Evolutionary conservation across 2,797 vertebrate genomes (phyloP).

Genomic region (Gymnodraco acuticeps): DNA sequence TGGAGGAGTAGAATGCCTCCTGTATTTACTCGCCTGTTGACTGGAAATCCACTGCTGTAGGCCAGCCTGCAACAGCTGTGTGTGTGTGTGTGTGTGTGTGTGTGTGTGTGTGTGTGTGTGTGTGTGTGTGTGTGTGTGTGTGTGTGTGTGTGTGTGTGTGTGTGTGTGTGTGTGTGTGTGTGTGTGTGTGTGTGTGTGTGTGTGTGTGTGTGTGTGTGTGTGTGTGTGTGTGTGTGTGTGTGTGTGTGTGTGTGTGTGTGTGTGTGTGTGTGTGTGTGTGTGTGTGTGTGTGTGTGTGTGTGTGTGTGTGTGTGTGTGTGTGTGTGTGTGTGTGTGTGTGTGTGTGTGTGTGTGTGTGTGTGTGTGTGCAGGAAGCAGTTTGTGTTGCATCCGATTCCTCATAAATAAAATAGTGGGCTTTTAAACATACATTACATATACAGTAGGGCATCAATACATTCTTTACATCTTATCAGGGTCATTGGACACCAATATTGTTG

Average conservation of each 20-base stretch:
- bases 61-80: slow-evolving; percentile 61
- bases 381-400: slow-evolving; percentile 39
- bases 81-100: slow-evolving; percentile 7
- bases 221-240: slow-evolving; percentile 38
- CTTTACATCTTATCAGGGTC: slow-evolving; percentile 16
- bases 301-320: slow-evolving; percentile 13
- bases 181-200: slow-evolving; percentile 1
- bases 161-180: slow-evolving; percentile 32
- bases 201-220: slow-evolving; percentile 38
- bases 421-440: slow-evolving; percentile 21
- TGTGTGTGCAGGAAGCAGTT: slow-evolving; percentile 34
- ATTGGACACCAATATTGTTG: slow-evolving; percentile 20
- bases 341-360: slow-evolving; percentile 49
- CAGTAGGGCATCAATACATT: slow-evolving; percentile 8
- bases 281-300: slow-evolving; percentile 13
- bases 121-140: slow-evolving; percentile 49
- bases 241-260: slow-evolving; percentile 11
- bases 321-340: slow-evolving; percentile 50
- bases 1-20: slow-evolving; percentile 45
- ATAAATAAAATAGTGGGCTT: slow-evolving; percentile 43
- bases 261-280: slow-evolving; percentile 48
- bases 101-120: slow-evolving; percentile 14
- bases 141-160: slow-evolving; percentile 14
- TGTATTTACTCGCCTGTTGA: slow-evolving; percentile 27
- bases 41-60: slow-evolving; percentile 34